phyloP scores from a whole-genome alignment of 2,888 invertebrate species.

The Platycnemis pennipes region DNA sequence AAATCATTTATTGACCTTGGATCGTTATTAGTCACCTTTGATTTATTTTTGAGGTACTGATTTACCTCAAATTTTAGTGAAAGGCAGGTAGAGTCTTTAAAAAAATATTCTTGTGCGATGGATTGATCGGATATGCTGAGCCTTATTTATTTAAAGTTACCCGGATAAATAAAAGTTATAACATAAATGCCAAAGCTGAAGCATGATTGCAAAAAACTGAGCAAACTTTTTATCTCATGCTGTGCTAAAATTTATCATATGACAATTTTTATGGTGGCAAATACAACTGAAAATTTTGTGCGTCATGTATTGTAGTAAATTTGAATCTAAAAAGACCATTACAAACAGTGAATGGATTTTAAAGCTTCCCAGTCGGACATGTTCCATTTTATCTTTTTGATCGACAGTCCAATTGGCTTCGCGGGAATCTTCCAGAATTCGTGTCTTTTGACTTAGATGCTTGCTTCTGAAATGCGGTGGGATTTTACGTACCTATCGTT shows the following conservation, averaged over 20 bases:
- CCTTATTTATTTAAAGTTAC: too few species aligned
- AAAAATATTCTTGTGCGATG: too few species aligned
- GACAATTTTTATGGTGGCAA: background rate
- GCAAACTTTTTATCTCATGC: too few species aligned
- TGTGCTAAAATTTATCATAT: background rate
- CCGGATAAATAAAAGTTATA: too few species aligned
- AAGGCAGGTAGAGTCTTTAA: too few species aligned
- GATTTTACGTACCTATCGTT: slow-evolving; percentile 60
- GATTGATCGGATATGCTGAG: too few species aligned
- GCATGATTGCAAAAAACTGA: too few species aligned
- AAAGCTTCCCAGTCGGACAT: background rate
- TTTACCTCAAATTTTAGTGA: too few species aligned
- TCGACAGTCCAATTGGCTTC: background rate
- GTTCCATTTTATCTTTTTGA: background rate
- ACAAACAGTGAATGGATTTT: background rate
- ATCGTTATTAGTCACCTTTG: too few species aligned
- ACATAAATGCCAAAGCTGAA: too few species aligned
- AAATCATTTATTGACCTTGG: too few species aligned
- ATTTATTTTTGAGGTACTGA: too few species aligned
- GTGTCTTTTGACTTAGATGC: background rate
- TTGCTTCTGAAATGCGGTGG: slow-evolving; percentile 47
- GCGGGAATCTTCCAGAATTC: background rate
- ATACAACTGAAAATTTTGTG: background rate
- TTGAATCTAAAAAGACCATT: background rate
- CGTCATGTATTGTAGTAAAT: background rate